Percentiles rank a stretch among this genome's conserved stretches.
Conservation (phyloP, 2,797 vertebrate species). For the Spatula clypeata region DNA sequence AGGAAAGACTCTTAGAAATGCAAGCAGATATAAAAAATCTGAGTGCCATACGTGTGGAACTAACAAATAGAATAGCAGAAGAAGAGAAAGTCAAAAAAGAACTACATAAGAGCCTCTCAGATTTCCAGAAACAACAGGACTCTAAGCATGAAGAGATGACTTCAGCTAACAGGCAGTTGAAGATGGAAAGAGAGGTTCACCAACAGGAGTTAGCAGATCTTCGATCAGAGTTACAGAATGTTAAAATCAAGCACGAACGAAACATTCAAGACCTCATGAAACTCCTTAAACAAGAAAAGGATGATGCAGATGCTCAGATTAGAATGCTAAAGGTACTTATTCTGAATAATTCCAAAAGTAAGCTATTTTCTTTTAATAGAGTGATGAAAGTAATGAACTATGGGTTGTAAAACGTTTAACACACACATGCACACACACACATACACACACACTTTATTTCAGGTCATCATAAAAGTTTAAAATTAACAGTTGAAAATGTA, state of each 20-base stretch:
- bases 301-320: constrained; percentile 86
- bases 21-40: constrained; percentile 88
- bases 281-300: constrained; percentile 87
- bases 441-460: neutral
- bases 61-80: constrained; percentile 85
- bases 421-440: neutral
- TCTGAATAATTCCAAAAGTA: constrained; percentile 21
- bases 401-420: constrained; percentile 45
- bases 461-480: constrained; percentile 21
- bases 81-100: constrained; percentile 88
- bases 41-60: constrained; percentile 85
- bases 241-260: constrained; percentile 83
- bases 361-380: neutral
- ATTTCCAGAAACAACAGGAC: constrained; percentile 84
- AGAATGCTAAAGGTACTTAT: constrained; percentile 87
- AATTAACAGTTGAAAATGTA: neutral
- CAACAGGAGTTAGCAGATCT: constrained; percentile 88
- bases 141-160: constrained; percentile 85
- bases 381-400: constrained; percentile 35
- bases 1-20: constrained; percentile 85
- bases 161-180: constrained; percentile 87
- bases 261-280: constrained; percentile 86
- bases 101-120: constrained; percentile 79
- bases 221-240: constrained; percentile 80
- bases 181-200: constrained; percentile 91